Percentiles rank a stretch among this genome's conserved stretches.
Conservation (phyloP, 2,888 invertebrate genomes). For the Therioaphis trifolii region DNA sequence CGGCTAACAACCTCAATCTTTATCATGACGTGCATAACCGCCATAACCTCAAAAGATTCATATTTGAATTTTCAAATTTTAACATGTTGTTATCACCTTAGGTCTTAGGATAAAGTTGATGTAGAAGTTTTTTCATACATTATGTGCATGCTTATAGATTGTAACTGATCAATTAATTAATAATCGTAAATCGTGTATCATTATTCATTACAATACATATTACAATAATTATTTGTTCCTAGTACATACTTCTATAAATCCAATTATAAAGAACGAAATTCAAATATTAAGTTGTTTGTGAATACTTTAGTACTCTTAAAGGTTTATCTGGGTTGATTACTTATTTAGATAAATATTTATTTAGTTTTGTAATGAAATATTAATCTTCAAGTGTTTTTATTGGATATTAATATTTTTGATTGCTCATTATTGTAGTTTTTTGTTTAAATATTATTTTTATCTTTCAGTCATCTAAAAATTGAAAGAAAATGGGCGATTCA, state of each 20-base stretch:
- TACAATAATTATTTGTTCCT: background rate
- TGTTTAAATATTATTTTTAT: background rate
- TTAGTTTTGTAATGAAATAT: constrained; percentile 1
- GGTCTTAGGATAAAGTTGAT: too few species aligned
- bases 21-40: too few species aligned
- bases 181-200: too few species aligned
- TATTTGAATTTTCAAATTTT: too few species aligned
- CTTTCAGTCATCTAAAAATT: background rate
- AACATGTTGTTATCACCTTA: too few species aligned
- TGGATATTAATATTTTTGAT: background rate
- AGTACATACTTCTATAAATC: background rate
- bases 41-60: too few species aligned
- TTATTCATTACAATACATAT: too few species aligned
- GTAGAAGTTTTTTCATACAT: too few species aligned
- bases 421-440: background rate
- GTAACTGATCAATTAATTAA: too few species aligned
- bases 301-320: background rate
- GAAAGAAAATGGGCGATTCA: constrained; percentile 68
- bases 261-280: background rate
- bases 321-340: constrained; percentile 28
- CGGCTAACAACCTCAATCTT: too few species aligned
- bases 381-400: background rate
- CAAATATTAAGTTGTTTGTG: background rate
- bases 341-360: background rate
- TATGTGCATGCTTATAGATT: too few species aligned